Evolutionary conservation across 2,797 vertebrate genomes (phyloP), one percentile per base, ranked within the genome.

Genomic region (Artibeus lituratus): DNA sequence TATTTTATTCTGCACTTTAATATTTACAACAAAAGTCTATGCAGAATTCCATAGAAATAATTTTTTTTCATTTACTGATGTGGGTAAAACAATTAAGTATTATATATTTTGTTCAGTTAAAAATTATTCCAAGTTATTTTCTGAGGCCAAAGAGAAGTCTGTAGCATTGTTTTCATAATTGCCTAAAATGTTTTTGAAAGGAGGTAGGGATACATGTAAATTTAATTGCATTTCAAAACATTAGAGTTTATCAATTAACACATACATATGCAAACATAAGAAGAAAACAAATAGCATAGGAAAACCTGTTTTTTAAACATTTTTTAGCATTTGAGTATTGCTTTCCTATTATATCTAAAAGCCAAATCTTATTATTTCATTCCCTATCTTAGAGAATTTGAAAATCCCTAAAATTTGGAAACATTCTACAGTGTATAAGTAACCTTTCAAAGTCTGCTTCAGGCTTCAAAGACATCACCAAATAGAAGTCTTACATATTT

Each of bases 371-470:
- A 73, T 94, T 70, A 78, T 87, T 12, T 67, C 59, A 77, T 91
- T 94, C 86, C 87, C 39, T 92, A 21, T 87, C 39, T 53, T 44
- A 78, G 90, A 88, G 80, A 91, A 42, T 42, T 42, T 42, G 39
- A 42, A 42, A 42, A 4, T 42, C 39, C 7, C 39, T 42, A 42
- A 78, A 92, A 93, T 9, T 87, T 87, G 55, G 73, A n/a, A 97
- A 90, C 55, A 81, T 94, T 97, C 78, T 94, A 78, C 19, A 73
- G 70, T 78, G 87, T 88, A 85, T 95, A 74, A 78, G 72, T 77
- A 96, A 96, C 70, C 72, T 96, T 96, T 93, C 90, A 91, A 84
- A 94, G 67, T 95, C 77, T 78, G 90, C 88, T 91, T 87, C 92
- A 89, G 82, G 57, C 91, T 94, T 91, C 87, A 16, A 18, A 91